Percentiles rank a stretch among this genome's conserved stretches.
These are phyloP conservation scores for Melanotus villosus DNA, from an alignment of 2,888 invertebrate species.

Conservation along the genomic window DNA sequence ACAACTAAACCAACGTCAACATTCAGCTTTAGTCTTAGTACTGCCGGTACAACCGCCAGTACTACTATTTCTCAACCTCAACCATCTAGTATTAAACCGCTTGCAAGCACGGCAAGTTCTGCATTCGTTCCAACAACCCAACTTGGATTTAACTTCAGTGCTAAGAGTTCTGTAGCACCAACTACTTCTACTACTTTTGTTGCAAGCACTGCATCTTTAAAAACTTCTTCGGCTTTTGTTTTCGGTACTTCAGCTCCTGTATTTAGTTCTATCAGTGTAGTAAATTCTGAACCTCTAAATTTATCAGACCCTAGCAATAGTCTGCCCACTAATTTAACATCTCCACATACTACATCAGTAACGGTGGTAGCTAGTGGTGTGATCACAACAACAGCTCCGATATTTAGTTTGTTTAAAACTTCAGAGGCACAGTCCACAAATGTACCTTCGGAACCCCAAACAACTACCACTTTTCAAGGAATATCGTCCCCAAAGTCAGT, in stretches of 20 bases:
- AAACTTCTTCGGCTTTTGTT: constrained; percentile 25
- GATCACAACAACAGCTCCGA: constrained; percentile 23
- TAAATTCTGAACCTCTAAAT: background rate
- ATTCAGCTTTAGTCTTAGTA: constrained; percentile 12
- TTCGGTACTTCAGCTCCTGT: constrained; percentile 1
- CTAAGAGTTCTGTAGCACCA: constrained; percentile 10
- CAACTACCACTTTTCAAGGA: no score
- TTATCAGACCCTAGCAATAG: background rate
- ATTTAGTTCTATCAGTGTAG: constrained; percentile 23
- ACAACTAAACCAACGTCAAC: constrained; percentile 15
- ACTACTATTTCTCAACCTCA: background rate
- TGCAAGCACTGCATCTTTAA: background rate
- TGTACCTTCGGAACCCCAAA: constrained; percentile 6
- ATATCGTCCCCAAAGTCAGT: background rate
- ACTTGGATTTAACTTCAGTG: constrained; percentile 22
- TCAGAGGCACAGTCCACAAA: constrained; percentile 46
- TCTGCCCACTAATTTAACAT: background rate
- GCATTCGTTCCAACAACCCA: constrained; percentile 46
- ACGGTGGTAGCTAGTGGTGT: constrained; percentile 30
- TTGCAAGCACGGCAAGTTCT: constrained; percentile 23
- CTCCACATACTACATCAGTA: constrained; percentile 10
- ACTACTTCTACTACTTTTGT: constrained; percentile 32
- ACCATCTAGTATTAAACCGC: constrained; percentile 11
- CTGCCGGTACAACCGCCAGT: background rate
- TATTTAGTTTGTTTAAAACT: constrained; percentile 10